Evolutionary conservation across 2,888 invertebrate species (phyloP).

Genomic region (Pocota personata): DNA sequence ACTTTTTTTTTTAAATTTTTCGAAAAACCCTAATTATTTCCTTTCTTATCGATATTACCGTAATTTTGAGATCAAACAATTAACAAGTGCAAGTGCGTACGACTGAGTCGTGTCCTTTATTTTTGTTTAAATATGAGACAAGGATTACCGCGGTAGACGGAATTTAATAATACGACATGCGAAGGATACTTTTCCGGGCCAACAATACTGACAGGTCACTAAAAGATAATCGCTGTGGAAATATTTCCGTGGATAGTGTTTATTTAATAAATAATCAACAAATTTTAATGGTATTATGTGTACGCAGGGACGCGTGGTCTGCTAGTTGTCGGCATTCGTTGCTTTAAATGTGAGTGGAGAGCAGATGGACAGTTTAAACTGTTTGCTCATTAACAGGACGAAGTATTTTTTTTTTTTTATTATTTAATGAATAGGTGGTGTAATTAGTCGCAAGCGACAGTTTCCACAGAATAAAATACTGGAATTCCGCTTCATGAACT

Average conservation of each 20-base stretch:
- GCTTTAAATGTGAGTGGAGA: not conserved
- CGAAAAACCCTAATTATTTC: too few species aligned
- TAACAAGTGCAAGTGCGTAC: too few species aligned
- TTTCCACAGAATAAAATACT: slow-evolving; percentile 6
- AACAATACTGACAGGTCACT: slow-evolving; percentile 1
- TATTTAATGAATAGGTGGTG: not conserved
- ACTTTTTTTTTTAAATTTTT: too few species aligned
- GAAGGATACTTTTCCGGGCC: not conserved
- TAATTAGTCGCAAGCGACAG: slow-evolving; percentile 39
- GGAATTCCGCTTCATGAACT: slow-evolving; percentile 28
- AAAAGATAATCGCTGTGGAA: slow-evolving; percentile 18
- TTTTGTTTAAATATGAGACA: too few species aligned
- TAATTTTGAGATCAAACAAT: too few species aligned
- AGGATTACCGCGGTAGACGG: too few species aligned
- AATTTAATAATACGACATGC: not conserved
- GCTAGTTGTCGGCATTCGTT: not conserved
- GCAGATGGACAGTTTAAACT: slow-evolving; percentile 10
- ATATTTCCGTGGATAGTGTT: slow-evolving; percentile 34
- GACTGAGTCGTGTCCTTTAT: too few species aligned
- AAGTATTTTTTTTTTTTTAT: not conserved
- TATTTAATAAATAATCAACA: slow-evolving; percentile 44
- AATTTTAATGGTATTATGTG: slow-evolving; percentile 18
- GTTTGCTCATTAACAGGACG: slow-evolving; percentile 40
- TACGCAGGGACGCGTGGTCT: not conserved
- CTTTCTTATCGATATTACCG: too few species aligned